These are phyloP conservation scores for Drosophila falleni DNA, from an alignment of 2,888 invertebrate species.

Conservation along the genomic window DNA sequence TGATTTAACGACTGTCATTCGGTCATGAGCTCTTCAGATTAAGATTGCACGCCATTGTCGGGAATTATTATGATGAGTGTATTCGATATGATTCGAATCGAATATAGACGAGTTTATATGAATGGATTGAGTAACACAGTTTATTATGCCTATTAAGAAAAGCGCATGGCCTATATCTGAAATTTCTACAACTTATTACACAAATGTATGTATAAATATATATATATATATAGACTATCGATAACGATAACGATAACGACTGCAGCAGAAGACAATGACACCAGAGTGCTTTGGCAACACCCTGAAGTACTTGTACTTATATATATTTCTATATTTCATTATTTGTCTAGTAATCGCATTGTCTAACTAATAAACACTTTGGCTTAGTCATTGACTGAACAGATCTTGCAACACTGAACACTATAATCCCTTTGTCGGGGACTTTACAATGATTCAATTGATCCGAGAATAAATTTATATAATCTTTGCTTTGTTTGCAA, in stretches of 20 bases:
- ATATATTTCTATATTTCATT: background rate
- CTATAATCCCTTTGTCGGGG: conserved; percentile 15
- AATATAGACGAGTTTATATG: conserved; percentile 20
- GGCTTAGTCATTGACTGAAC: background rate
- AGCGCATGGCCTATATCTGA: conserved; percentile 37
- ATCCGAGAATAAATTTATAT: background rate
- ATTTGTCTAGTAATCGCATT: conserved; percentile 12
- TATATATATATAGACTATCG: conserved; percentile 7
- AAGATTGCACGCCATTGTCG: conserved; percentile 32
- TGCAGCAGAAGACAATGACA: conserved; percentile 13
- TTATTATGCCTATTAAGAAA: conserved; percentile 49
- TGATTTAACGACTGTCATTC: conserved; percentile 25
- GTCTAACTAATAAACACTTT: background rate
- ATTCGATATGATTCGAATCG: conserved; percentile 5
- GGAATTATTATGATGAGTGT: conserved; percentile 14
- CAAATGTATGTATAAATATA: too few relatives aligned
- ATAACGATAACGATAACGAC: conserved; percentile 22
- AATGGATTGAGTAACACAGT: conserved; percentile 59
- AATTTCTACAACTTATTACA: conserved; percentile 9
- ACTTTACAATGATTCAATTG: conserved; percentile 11
- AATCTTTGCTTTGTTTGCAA: background rate
- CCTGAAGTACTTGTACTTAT: background rate
- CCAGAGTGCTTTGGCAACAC: conserved; percentile 9
- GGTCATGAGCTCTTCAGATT: conserved; percentile 14
- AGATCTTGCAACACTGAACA: conserved; percentile 6